Evolutionary conservation across 2,797 vertebrate species (phyloP), one percentile per base, ranked within the genome.

Genomic region (Enteromius argenteus): DNA sequence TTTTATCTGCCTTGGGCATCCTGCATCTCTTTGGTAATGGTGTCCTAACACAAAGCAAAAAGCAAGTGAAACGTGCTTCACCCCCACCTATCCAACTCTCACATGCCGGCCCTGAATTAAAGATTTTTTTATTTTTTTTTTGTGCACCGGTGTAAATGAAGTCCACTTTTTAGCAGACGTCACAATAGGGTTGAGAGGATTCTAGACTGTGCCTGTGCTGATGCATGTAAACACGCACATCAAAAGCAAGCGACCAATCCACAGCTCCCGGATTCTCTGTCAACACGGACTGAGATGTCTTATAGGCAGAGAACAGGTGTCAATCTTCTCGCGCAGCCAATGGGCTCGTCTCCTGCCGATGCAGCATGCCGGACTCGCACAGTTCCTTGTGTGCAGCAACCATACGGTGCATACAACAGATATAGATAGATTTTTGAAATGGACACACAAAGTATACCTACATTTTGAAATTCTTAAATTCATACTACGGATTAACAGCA

Each of bases 271-370:
- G 60, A 83, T 73, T 13, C 85, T 83, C 85, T 73, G 85, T 89
- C 89, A 86, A 84, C 85, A 78, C 5, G 68, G 87, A 80, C 60
- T 46, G 80, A 85, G 85, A 75, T 60, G 66, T 81, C 83, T 90
- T 60, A 91, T 88, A 90, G 91, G 91, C 83, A 73, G 85, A 90
- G 80, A 90, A 87, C 23, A n/a, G 84, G 72, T 90, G 90, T 83
- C 91, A 90, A 5, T 91, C 91, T 87, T 21, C 79, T 58, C 44
- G 13, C 75, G 27, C 79, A 85, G 87, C 92, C 91, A 93, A 89
- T 90, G n/a, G 87, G 90, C 60, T 30, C 60, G 42, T 72, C 64
- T 84, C 66, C 35, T 60, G 82, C 19, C 58, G 6, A 46, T n/a
- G 83, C 87, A 83, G 81, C 58, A 80, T 11, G 62, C 85, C 68